Percentiles rank a stretch among this genome's conserved stretches.
These are phyloP conservation scores for Decapterus maruadsi DNA, from an alignment of 2,797 vertebrate genomes.

Conservation along the genomic window DNA sequence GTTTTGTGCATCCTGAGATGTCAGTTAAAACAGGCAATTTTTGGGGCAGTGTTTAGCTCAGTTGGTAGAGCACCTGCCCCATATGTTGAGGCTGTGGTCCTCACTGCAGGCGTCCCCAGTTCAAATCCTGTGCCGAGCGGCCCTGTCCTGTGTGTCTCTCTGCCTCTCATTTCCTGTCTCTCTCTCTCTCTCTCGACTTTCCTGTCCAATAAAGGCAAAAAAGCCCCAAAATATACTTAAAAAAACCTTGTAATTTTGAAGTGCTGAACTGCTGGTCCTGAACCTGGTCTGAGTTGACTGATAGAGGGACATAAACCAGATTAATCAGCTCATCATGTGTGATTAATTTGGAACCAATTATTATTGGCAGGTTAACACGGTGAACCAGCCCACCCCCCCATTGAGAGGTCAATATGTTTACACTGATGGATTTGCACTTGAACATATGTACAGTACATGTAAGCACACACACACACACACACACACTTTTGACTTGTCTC, in stretches of 20 bases:
- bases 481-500: background rate
- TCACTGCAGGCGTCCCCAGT: too few species aligned
- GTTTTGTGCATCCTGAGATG: background rate
- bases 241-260: background rate
- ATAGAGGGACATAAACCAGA: conserved; percentile 74
- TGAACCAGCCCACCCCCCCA: conserved; percentile 69
- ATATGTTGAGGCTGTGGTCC: too few species aligned
- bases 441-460: conserved; percentile 17
- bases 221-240: too few species aligned
- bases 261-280: too few species aligned
- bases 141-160: too few species aligned
- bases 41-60: too few species aligned
- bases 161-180: too few species aligned
- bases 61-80: too few species aligned
- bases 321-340: conserved; percentile 84
- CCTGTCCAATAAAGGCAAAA: too few species aligned
- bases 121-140: too few species aligned
- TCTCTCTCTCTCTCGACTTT: too few species aligned
- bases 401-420: conserved; percentile 81
- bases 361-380: conserved; percentile 59
- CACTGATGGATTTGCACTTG: conserved; percentile 64
- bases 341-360: conserved; percentile 76
- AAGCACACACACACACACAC: conserved; percentile 20
- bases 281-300: too few species aligned
- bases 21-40: background rate